phyloP scores from a whole-genome alignment of 2,888 invertebrate genomes.

The Diplazon laetatorius region DNA sequence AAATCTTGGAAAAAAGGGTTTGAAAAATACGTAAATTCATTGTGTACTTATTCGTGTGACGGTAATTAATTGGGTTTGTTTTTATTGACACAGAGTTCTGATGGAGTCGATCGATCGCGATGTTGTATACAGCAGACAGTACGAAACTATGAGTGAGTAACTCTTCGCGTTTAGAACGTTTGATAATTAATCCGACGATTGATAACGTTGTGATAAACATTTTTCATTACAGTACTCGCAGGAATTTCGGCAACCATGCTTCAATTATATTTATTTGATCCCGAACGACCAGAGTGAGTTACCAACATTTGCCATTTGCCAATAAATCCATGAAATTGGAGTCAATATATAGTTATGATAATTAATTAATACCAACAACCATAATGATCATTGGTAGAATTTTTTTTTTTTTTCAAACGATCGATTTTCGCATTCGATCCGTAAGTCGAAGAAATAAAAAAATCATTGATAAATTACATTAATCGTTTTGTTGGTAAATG shows the following conservation, averaged over 20 bases:
- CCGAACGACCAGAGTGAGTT: conserved; percentile 76
- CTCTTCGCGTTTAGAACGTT: neutral
- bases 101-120: conserved; percentile 79
- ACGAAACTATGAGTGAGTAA: conserved; percentile 81
- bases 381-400: too few species aligned
- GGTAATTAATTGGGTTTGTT: neutral
- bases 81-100: conserved; percentile 73
- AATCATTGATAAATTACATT: conserved; percentile 77
- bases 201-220: neutral
- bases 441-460: conserved; percentile 84
- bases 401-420: too few species aligned
- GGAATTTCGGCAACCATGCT: conserved; percentile 82
- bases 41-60: conserved; percentile 50
- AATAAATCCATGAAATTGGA: too few species aligned
- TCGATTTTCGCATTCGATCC: conserved; percentile 84
- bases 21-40: neutral
- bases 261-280: conserved; percentile 81
- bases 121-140: conserved; percentile 80
- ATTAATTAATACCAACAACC: too few species aligned
- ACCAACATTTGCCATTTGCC: neutral
- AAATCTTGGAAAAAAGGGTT: conserved; percentile 27
- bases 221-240: conserved; percentile 67
- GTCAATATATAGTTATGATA: too few species aligned
- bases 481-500: too few species aligned
- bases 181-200: neutral